These are phyloP conservation scores for Leuctra nigra DNA, from an alignment of 2,888 invertebrate species.

Conservation along the genomic window DNA sequence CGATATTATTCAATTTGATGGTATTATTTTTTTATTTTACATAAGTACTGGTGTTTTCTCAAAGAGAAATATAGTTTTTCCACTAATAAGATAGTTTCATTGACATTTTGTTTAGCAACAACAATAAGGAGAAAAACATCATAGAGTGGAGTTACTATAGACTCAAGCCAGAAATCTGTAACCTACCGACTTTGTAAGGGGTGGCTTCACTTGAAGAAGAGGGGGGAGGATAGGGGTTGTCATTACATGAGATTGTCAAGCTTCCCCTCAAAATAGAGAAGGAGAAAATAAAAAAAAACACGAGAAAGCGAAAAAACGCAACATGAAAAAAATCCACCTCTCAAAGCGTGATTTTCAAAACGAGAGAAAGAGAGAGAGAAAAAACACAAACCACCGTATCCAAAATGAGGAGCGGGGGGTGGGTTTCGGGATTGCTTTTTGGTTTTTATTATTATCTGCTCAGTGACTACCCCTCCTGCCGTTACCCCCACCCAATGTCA, in stretches of 20 bases:
- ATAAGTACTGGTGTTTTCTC: too few species aligned
- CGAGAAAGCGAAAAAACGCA: not conserved
- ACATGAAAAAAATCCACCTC: not conserved
- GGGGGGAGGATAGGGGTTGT: not conserved
- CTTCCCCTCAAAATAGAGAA: not conserved
- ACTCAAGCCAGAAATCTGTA: not conserved
- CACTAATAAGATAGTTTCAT: too few species aligned
- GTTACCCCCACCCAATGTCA: constrained; percentile 14
- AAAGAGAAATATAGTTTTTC: too few species aligned
- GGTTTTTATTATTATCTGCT: constrained; percentile 28
- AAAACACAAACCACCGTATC: too few species aligned
- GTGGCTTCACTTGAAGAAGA: not conserved
- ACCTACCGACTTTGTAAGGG: not conserved
- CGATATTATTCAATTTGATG: not conserved
- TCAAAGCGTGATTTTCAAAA: not conserved
- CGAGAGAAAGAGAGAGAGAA: not conserved
- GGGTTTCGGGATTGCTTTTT: constrained; percentile 7
- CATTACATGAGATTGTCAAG: constrained; percentile 10
- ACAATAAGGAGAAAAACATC: not conserved
- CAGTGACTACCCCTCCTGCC: constrained; percentile 16
- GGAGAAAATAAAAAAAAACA: not conserved
- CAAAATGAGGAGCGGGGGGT: not conserved
- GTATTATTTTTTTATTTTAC: not conserved
- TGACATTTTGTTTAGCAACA: too few species aligned
- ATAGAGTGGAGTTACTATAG: not conserved